Evolutionary conservation across 2,113 vertebrate genomes (phyloP), one percentile per base, ranked within the genome.

Genomic region (Struthidea cinerea): DNA sequence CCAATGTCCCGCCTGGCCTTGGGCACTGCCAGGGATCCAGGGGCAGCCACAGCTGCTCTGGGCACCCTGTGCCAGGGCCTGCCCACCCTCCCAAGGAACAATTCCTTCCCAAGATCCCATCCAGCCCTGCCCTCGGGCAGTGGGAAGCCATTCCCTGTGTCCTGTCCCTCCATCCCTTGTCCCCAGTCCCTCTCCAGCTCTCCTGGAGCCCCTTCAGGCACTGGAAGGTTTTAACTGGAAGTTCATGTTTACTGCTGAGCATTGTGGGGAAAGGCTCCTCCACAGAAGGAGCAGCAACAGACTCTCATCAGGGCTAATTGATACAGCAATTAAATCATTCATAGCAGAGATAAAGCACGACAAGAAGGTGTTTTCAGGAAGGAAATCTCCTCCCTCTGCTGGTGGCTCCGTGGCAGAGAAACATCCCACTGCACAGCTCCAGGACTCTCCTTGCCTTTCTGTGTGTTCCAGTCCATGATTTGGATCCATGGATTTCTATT

Each of bases 351-450:
- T 21, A 82, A 84, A 71, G 53, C 52, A 75, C 19, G 1, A 15
- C 17, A 61, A 56, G 57, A 24, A 89, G 24, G 21, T 9, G 37
- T 2, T 78, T 2, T 78, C 39, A 49, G 52, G 8, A 13, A 11
- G 70, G 53, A 46, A 39, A 59, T 67, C 63, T 93, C 55, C 95
- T 85, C 94, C 93, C 93, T 96, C 95, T 96, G 79, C 92, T 94
- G 95, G 95, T 21, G 60, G 59, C 33, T 97, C 67, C 52, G 50
- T 15, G 80, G 74, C 93, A 96, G 37, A 73, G 35, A 19, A 93
- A 59, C 3, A 16, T 8, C 59, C 20, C 65, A 10, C 2, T 19
- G 52, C 30, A 32, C 41, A 85, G 75, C 49, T 39, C n/a, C 59
- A 65, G 74, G 18, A 4, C 39, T 30, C 55, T 28, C 67, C 57